Evolutionary conservation across 2,113 vertebrate species (phyloP), one percentile per base, ranked within the genome.

Genomic region (Terrapene triunguis): DNA sequence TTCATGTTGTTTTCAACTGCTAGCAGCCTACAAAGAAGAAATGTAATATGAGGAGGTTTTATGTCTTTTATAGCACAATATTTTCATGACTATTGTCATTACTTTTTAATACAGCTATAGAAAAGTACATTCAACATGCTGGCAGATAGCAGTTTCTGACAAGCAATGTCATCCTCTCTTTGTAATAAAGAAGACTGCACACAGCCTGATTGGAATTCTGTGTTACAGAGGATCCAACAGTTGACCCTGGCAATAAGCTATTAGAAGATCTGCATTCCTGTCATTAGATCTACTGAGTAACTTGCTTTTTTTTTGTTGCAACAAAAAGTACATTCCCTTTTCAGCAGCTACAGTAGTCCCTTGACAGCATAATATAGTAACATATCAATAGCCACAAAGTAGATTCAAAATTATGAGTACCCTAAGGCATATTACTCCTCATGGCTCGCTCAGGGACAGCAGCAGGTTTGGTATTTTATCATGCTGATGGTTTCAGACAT

Each of bases 401-500:
- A 86, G 65, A 95, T 85, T 95, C 78, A 94, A 97, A 98, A 97
- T 94, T 89, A 95, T 90, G 59, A 95, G 96, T 91, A 78, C 50
- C 83, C n/a, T 96, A 88, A 85, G 91, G 44, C 62, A 81, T 89
- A 91, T 97, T 97, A 94, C 82, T 93, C 95, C 97, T 94, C 91
- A 96, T 91, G 85, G 93, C 94, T 97, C 80, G 53, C 90, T 97
- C 89, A 88, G 65, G 93, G 95, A 94, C 57, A 59, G 13, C 65
- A 80, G 89, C 14, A 44, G 48, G 42, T 72, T 38, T 54, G 19
- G 9, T 69, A 22, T 83, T 95, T 47, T 96, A 93, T 72, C 44
- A 47, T 53, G 90, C 47, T 88, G 80, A 91, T 50, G 85, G 35
- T 82, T 97, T 97, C 44, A 91, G 90, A 83, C 25, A 82, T 24